Percentiles rank a stretch among this genome's conserved stretches.
Evolutionary conservation across 2,797 vertebrate genomes (phyloP).

Genomic region (Aotus griseimembra): DNA sequence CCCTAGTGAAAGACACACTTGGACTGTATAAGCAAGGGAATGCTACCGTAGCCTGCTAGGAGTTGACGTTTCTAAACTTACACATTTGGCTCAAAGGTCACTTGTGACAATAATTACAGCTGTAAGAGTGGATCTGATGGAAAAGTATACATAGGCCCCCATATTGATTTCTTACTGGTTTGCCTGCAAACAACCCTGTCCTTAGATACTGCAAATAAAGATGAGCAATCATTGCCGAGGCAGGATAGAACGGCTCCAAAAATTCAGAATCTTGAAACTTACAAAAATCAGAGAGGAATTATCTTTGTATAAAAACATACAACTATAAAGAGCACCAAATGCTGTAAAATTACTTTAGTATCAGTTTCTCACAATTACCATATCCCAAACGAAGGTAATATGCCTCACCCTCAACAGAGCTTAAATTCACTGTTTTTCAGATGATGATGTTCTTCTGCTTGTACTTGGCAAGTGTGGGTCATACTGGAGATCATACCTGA

Average conservation of each 20-base stretch:
- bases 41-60: background rate
- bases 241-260: background rate
- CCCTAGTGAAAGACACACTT: background rate
- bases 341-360: background rate
- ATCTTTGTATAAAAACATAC: background rate
- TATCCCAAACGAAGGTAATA: background rate
- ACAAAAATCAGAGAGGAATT: conserved; percentile 13
- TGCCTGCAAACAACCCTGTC: background rate
- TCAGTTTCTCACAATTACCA: background rate
- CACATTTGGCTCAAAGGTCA: conserved; percentile 47
- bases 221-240: background rate
- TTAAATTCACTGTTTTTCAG: background rate
- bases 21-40: conserved; percentile 18
- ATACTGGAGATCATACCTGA: too few species aligned
- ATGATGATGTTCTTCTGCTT: background rate
- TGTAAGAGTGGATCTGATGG: background rate
- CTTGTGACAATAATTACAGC: background rate
- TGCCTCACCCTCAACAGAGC: background rate
- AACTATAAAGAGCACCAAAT: background rate
- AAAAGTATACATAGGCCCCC: conserved; percentile 8
- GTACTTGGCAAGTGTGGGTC: background rate
- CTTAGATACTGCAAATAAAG: background rate
- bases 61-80: conserved; percentile 41
- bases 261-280: background rate
- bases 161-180: background rate